Evolutionary conservation across 2,113 vertebrate genomes (phyloP).

Genomic region (Pachyramphus minor): DNA sequence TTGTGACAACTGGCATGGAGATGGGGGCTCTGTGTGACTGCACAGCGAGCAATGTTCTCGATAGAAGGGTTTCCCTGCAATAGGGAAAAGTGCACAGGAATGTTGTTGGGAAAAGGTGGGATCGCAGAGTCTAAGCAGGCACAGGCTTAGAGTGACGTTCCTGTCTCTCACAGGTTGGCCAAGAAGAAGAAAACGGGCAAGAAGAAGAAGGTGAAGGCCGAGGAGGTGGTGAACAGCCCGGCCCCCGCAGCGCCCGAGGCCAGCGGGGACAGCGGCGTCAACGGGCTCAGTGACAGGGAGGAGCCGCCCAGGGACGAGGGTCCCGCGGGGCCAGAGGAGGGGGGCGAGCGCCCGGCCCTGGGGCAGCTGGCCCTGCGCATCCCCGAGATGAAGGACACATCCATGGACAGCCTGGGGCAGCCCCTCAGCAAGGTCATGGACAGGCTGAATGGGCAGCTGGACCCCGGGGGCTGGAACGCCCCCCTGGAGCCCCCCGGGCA

Average conservation of each 20-base stretch:
- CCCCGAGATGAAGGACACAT: conserved; percentile 90
- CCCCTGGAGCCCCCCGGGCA: conserved; percentile 59
- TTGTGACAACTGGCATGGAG: neutral
- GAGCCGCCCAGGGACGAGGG: rapidly evolving
- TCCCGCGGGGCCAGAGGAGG: rapidly evolving
- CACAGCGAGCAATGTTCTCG: rapidly evolving
- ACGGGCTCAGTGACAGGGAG: neutral
- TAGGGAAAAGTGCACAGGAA: neutral
- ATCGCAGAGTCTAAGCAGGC: neutral
- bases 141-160: rapidly evolving
- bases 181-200: conserved; percentile 85
- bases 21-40: neutral
- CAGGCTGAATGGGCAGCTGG: conserved; percentile 81
- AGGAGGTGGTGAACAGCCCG: conserved; percentile 9
- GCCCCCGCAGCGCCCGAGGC: neutral
- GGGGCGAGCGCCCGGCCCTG: neutral
- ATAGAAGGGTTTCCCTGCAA: neutral
- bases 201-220: conserved; percentile 78
- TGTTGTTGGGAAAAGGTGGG: neutral
- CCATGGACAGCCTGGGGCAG: conserved; percentile 88
- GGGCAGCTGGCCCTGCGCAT: conserved; percentile 73
- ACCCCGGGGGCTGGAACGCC: conserved; percentile 69
- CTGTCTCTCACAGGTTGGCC: conserved; percentile 77
- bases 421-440: conserved; percentile 88
- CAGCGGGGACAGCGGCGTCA: neutral